Base-by-base conservation (phyloP, 1,140 invertebrate species). In the Caerostris extrusa region DNA sequence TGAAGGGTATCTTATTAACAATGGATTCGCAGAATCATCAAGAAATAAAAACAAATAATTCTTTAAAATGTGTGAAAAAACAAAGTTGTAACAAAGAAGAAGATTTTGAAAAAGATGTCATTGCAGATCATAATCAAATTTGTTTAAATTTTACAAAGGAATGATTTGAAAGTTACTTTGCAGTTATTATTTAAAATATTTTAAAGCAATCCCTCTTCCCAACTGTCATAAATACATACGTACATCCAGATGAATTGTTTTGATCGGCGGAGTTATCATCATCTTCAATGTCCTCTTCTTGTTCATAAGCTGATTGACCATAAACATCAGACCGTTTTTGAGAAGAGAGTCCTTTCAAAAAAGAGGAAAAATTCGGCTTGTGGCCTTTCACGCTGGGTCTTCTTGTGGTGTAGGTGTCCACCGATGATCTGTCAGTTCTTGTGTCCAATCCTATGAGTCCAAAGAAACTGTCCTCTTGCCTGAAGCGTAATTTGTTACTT, bases 401-500 rank as follows among this genome's bases (percentile, higher is more conserved):
- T 50, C 64, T 88, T 5, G 61, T 86, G 5, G 90, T 67, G 0
- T 8, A 14, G 55, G 90, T 17, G 6, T 7, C 12, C 4, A 34
- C 34, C 3, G 14, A 3, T 0, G 89, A 58, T 34, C 34, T 71
- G 3, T 93, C 82, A 1, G 91, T 88, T n/a, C 69, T 81, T 7
- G 56, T 5, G 5, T 82, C 92, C 61, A 88, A n/a, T 4, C 17
- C 56, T 1, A 53, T 10, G 3, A 93, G 92, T 61, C 92, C 92
- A 10, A 93, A 93, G 8, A 93, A 82, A 17, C n/a, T 64, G 7
- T 81, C 92, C 3, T 93, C 92, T 64, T 93, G 85, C 4, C 92
- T 53, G 1, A 93, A 19, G 7, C 86, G 85, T 8, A 56, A 88
- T 50, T 82, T 88, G 57, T 82, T 53, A 5, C 69, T 82, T 3